phyloP scores from a whole-genome alignment of 2,113 vertebrate genomes.

The Callocephalon fimbriatum region DNA sequence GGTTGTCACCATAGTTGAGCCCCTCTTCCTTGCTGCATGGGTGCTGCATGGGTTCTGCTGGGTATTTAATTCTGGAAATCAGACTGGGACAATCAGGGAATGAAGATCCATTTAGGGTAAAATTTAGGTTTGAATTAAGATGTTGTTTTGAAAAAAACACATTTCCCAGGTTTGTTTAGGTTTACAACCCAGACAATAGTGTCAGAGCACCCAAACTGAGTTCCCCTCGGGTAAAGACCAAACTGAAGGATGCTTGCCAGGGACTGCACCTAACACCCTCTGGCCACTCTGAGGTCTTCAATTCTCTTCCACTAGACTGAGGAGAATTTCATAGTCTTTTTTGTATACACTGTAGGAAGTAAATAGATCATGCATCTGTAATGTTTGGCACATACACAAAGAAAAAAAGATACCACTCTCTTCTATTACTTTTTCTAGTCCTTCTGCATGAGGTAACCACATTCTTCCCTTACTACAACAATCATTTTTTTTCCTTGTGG shows the following conservation, averaged over 20 bases:
- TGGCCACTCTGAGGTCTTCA: neutral
- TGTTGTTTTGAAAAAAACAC: neutral
- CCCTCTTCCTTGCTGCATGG: neutral
- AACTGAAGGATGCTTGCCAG: neutral
- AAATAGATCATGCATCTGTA: neutral
- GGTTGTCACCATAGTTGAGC: neutral
- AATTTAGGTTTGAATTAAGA: neutral
- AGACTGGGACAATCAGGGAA: neutral
- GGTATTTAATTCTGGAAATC: neutral
- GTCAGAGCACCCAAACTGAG: neutral
- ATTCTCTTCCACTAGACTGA: neutral
- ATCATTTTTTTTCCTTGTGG: neutral
- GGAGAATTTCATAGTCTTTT: neutral
- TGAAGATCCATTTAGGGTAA: neutral
- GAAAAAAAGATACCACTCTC: neutral
- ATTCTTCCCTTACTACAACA: neutral
- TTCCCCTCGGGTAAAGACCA: neutral
- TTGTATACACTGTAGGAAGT: fast-evolving
- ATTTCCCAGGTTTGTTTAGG: neutral
- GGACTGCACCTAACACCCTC: neutral
- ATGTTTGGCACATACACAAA: neutral
- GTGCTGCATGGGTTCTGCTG: fast-evolving
- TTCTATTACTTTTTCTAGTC: neutral
- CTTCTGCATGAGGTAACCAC: neutral
- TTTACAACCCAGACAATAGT: neutral